Conservation (phyloP, 2,113 vertebrate species). For the Puma concolor region DNA sequence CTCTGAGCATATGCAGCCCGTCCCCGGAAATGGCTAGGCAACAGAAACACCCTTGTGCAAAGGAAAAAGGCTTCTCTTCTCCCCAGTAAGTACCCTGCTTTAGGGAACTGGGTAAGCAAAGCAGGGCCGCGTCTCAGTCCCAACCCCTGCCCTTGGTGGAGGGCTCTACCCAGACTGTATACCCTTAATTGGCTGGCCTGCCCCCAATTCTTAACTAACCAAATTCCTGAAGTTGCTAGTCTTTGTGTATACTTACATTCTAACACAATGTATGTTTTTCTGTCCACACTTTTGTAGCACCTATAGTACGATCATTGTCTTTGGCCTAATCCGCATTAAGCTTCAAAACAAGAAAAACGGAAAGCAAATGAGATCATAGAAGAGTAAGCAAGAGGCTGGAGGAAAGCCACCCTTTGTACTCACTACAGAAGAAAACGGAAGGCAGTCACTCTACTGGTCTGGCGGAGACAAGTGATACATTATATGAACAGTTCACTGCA, state of each 20-base stretch:
- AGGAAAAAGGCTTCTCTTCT: background rate
- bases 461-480: background rate
- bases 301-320: background rate
- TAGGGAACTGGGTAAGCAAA: background rate
- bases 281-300: background rate
- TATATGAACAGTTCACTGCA: background rate
- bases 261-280: background rate
- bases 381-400: background rate
- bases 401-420: background rate
- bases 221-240: background rate
- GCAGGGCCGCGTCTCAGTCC: background rate
- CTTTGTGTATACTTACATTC: background rate
- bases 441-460: background rate
- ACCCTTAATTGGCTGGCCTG: background rate
- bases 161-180: rapidly evolving
- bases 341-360: background rate
- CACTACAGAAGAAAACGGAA: background rate
- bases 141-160: background rate
- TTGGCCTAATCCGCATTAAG: background rate
- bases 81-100: background rate
- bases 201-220: background rate
- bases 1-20: background rate
- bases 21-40: background rate
- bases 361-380: background rate
- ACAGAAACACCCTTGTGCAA: background rate